phyloP scores from a whole-genome alignment of 2,797 vertebrate species.

The Pelodytes ibericus region DNA sequence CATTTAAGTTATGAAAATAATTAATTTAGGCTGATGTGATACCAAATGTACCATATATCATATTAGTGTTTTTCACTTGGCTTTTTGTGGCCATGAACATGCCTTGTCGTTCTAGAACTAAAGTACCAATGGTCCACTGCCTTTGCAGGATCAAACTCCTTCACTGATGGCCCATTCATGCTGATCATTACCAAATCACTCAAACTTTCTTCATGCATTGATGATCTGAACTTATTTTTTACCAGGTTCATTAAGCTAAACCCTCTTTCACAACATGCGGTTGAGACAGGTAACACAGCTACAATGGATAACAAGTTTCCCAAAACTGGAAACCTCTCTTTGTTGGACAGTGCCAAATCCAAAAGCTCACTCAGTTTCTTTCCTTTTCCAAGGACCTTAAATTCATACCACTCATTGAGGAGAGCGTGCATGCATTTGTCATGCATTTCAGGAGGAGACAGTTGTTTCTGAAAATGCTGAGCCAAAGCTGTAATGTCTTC shows the following conservation, averaged over 20 bases:
- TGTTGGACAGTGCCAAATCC: neutral
- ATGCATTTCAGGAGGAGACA: neutral
- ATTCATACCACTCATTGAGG: slow-evolving; percentile 8
- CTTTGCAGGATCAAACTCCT: neutral
- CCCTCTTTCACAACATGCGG: neutral
- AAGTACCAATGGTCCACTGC: neutral
- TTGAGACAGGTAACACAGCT: neutral
- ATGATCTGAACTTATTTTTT: slow-evolving; percentile 15
- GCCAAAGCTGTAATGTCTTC: slow-evolving; percentile 12
- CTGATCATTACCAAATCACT: neutral
- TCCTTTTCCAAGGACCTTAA: slow-evolving; percentile 1
- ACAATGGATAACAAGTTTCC: neutral
- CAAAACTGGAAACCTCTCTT: slow-evolving; percentile 5
- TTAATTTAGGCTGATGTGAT: neutral
- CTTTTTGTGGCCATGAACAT: neutral
- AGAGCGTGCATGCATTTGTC: slow-evolving; percentile 4
- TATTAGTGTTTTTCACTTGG: neutral
- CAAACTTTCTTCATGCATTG: slow-evolving; percentile 43
- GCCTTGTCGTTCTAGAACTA: neutral
- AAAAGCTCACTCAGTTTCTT: neutral
- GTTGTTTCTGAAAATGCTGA: slow-evolving; percentile 6
- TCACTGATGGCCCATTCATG: neutral
- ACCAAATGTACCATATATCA: neutral
- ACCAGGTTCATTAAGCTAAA: slow-evolving; percentile 27
- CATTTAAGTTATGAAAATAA: neutral